phyloP scores from a whole-genome alignment of 2,888 invertebrate species.

The Cactoblastis cactorum region DNA sequence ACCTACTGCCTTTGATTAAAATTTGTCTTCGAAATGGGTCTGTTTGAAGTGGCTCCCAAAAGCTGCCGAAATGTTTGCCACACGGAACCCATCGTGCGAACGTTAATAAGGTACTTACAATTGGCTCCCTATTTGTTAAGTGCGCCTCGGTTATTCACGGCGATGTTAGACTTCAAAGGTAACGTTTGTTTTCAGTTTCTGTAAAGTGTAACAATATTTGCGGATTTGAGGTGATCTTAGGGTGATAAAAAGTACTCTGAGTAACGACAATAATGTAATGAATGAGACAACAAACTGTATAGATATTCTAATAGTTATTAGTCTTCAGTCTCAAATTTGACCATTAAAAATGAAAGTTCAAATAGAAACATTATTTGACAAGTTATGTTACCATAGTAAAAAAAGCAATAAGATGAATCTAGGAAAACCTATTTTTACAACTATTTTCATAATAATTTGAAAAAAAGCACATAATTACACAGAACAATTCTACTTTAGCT shows the following conservation, averaged over 20 bases:
- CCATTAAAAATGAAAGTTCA: too few relatives aligned
- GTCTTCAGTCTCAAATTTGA: too few relatives aligned
- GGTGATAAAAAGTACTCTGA: too few relatives aligned
- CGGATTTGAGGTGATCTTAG: too few relatives aligned
- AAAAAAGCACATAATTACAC: background rate
- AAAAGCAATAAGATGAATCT: too few relatives aligned
- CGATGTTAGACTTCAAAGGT: background rate
- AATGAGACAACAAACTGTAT: too few relatives aligned
- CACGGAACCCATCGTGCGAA: conserved; percentile 4
- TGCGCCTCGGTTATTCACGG: background rate
- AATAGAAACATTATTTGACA: too few relatives aligned
- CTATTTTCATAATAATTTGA: background rate
- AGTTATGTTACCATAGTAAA: too few relatives aligned
- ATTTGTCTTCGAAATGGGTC: conserved; percentile 23
- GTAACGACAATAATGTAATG: too few relatives aligned
- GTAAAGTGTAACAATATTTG: too few relatives aligned
- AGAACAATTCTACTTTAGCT: background rate
- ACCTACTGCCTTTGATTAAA: conserved; percentile 28
- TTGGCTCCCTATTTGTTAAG: background rate
- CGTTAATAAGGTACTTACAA: conserved; percentile 12
- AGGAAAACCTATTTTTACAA: too few relatives aligned
- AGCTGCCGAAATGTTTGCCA: conserved; percentile 18
- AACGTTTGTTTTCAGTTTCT: background rate
- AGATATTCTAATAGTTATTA: too few relatives aligned
- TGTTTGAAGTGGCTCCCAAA: conserved; percentile 23